A percentile compares a stretch with the other conserved stretches of the same genome.
Evolutionary conservation across 2,888 invertebrate species (phyloP).

Genomic region (Xylota sylvarum): DNA sequence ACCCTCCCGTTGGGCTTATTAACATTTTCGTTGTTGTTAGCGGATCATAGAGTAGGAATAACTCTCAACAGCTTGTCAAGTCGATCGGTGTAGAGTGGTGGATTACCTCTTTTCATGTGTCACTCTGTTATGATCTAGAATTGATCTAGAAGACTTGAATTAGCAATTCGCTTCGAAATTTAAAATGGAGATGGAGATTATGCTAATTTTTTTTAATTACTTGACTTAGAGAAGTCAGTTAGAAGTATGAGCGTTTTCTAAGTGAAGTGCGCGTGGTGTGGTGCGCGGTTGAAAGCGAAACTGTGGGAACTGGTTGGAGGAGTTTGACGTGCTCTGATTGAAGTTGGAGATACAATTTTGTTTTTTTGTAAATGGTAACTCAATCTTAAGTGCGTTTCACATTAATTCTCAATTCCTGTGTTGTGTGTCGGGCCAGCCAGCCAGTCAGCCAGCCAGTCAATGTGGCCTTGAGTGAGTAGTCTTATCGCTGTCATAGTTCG

Average conservation of each 20-base stretch:
- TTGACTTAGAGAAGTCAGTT: conserved; percentile 18
- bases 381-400: conserved; percentile 55
- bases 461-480: conserved; percentile 52
- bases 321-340: conserved; percentile 36
- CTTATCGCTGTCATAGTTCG: conserved; percentile 32
- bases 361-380: conserved; percentile 1
- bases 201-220: conserved; percentile 55
- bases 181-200: conserved; percentile 42
- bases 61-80: conserved; percentile 34
- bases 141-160: conserved; percentile 18
- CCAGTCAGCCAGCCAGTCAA: not conserved
- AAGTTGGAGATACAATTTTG: conserved; percentile 39
- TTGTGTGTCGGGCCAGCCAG: not conserved
- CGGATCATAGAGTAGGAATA: not conserved
- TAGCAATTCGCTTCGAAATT: conserved; percentile 33
- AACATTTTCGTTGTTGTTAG: not conserved
- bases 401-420: conserved; percentile 24
- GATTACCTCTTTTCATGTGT: conserved; percentile 38
- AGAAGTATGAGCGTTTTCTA: conserved; percentile 11
- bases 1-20: not conserved
- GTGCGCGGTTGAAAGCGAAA: not conserved
- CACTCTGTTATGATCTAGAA: conserved; percentile 45
- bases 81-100: conserved; percentile 10
- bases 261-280: not conserved
- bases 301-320: conserved; percentile 28